phyloP scores from a whole-genome alignment of 2,888 invertebrate genomes.

The Eumerus sabulonum region DNA sequence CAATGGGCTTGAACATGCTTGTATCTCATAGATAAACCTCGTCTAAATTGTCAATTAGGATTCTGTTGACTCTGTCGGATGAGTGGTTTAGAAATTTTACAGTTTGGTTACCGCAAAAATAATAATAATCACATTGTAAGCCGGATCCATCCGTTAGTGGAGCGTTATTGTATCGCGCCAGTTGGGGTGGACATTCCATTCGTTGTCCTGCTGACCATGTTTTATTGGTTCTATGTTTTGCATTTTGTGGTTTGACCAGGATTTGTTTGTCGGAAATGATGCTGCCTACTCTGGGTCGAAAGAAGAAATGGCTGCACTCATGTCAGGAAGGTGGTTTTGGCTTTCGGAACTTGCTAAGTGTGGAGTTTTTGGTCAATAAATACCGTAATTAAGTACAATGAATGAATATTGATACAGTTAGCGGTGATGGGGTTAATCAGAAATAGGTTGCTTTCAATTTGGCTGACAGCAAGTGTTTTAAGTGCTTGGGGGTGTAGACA shows the following conservation, averaged over 20 bases:
- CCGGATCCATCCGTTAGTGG: slow-evolving; percentile 10
- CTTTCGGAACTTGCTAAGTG: slow-evolving; percentile 13
- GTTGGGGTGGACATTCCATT: not conserved
- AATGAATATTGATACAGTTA: slow-evolving; percentile 52
- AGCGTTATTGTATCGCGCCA: not conserved
- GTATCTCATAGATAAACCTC: slow-evolving; percentile 37
- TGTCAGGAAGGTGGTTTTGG: slow-evolving; percentile 17
- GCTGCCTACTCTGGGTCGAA: not conserved
- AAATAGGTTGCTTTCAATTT: slow-evolving; percentile 30
- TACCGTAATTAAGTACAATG: slow-evolving; percentile 48
- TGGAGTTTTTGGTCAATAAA: slow-evolving; percentile 46
- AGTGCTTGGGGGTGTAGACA: not conserved
- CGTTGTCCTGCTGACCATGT: no score
- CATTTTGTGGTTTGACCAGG: not conserved
- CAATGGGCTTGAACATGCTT: no score
- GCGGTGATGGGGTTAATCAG: slow-evolving; percentile 22
- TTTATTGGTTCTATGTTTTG: no score
- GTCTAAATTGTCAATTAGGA: slow-evolving; percentile 60
- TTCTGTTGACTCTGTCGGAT: slow-evolving; percentile 51
- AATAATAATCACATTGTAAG: slow-evolving; percentile 63
- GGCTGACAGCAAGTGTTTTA: not conserved
- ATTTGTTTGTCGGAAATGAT: no score
- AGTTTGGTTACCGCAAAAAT: slow-evolving; percentile 56
- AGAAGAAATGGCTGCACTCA: not conserved
- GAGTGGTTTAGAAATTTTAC: slow-evolving; percentile 51